Evolutionary conservation across 2,113 vertebrate species (phyloP).

Genomic region (Greenwoodochromis staneri): DNA sequence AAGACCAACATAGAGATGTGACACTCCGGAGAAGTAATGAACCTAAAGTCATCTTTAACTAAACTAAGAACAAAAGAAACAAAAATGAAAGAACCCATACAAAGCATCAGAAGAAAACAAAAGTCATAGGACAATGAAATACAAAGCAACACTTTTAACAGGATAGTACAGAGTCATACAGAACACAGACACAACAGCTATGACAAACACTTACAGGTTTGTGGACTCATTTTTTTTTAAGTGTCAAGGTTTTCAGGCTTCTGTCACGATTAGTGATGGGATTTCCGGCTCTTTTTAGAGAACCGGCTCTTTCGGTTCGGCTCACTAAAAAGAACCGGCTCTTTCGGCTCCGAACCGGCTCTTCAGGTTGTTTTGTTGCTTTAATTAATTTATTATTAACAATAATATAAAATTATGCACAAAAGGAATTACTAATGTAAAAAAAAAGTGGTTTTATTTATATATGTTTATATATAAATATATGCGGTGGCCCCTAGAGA

Average conservation of each 20-base stretch:
- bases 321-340: too few relatives aligned
- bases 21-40: background rate
- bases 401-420: too few relatives aligned
- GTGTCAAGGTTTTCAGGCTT: background rate
- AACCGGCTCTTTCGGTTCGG: too few relatives aligned
- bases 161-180: background rate
- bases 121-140: background rate
- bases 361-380: too few relatives aligned
- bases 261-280: background rate
- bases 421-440: too few relatives aligned
- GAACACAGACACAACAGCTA: background rate
- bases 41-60: background rate
- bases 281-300: too few relatives aligned
- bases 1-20: background rate
- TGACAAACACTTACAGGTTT: background rate
- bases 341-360: too few relatives aligned
- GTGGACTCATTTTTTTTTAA: background rate
- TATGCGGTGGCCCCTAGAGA: too few relatives aligned
- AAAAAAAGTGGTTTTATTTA: too few relatives aligned
- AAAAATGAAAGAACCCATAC: background rate
- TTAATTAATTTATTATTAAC: too few relatives aligned
- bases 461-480: too few relatives aligned
- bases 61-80: background rate
- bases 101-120: background rate
- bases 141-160: background rate